Evolutionary conservation across 2,888 invertebrate species (phyloP).

Genomic region (Camponotus fellah): DNA sequence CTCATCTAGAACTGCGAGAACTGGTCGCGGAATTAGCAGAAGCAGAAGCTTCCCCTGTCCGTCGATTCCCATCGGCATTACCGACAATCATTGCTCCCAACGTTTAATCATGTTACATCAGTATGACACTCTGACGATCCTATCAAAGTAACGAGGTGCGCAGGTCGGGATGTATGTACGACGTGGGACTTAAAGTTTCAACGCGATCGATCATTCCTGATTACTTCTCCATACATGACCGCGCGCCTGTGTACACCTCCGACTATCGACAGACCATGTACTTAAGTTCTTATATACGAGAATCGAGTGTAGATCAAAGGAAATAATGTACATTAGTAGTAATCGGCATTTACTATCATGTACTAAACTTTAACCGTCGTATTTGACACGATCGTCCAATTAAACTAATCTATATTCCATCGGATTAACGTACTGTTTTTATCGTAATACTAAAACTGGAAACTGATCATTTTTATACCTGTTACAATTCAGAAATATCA

Average conservation of each 20-base stretch:
- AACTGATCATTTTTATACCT: background rate
- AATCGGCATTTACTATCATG: conserved; percentile 36
- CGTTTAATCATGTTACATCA: conserved; percentile 52
- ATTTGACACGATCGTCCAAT: conserved; percentile 24
- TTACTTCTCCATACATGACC: conserved; percentile 53
- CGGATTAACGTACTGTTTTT: background rate
- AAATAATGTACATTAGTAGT: conserved; percentile 34
- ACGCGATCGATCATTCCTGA: conserved; percentile 63
- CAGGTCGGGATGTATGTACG: conserved; percentile 22
- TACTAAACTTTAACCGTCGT: conserved; percentile 30
- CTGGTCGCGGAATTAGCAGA: conserved; percentile 22
- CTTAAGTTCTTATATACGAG: conserved; percentile 46
- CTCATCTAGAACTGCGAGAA: conserved; percentile 15
- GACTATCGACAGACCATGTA: conserved; percentile 51
- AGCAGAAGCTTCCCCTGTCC: conserved; percentile 26
- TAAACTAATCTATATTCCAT: background rate
- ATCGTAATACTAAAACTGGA: background rate
- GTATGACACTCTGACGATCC: conserved; percentile 49
- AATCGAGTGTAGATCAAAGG: conserved; percentile 41
- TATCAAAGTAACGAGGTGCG: conserved; percentile 52
- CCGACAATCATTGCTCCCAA: conserved; percentile 54
- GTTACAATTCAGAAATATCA: background rate
- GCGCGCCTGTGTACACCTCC: conserved; percentile 14
- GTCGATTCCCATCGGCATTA: conserved; percentile 47
- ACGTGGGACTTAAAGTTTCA: conserved; percentile 43